Base-by-base conservation (phyloP, 2,888 invertebrate species). In the Carterocephalus palaemon region DNA sequence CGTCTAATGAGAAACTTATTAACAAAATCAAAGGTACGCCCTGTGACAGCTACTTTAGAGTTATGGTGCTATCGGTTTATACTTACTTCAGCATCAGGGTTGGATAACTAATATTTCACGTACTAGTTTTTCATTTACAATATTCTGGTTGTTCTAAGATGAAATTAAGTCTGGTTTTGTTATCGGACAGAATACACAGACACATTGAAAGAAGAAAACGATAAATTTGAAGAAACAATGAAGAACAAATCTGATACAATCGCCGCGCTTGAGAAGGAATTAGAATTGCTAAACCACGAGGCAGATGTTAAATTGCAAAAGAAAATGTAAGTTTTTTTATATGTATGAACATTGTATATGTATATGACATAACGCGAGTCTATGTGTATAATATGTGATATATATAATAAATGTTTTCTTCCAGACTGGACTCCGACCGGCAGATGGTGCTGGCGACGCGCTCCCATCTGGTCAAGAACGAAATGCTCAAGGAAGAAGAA, bases 391-490 rank as follows among this genome's bases (percentile, higher is more conserved):
- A n/a, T n/a, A n/a, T n/a, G 4, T 2, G 4, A 29, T 15, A 22
- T 8, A 13, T 5, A 5, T n/a, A 24, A n/a, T n/a, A n/a, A n/a
- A n/a, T n/a, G n/a, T n/a, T 31, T 24, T 5, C 3, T 63, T 67
- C 4, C 51, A 86, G 81, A 15, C 52, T 82, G 33, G 87, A 88
- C 47, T 86, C 88, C 0, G 88, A 89, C 29, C 75, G 84, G 3
- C 75, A 79, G 50, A 90, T 90, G 89, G 87, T 87, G 54, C 60
- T 87, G 15, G 82, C 84, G 1, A 74, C 79, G 2, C 67, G 87
- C 12, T 70, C 76, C 3, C 90, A 89, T 54, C 60, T 75, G 10
- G 71, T 78, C 4, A 82, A 78, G 39, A 76, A 76, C 47, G 80
- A 79, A n/a, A 69, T 82, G 64, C 65, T 90, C 1, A 72, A 79